A percentile compares a stretch with the other conserved stretches of the same genome.
phyloP scores from a whole-genome alignment of 2,888 invertebrate genomes.

The Luperina testacea region DNA sequence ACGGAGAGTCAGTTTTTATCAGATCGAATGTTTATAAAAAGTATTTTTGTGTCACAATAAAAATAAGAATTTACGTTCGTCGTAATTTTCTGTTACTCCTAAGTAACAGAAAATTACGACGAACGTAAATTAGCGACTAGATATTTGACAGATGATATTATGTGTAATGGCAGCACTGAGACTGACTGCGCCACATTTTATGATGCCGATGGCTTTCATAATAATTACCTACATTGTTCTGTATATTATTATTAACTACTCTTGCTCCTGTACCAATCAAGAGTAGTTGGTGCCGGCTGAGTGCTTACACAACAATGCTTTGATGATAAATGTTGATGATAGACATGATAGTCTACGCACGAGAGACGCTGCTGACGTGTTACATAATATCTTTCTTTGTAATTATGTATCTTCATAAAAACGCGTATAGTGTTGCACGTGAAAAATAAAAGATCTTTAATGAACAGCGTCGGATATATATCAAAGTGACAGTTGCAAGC shows the following conservation, averaged over 20 bases:
- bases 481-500: conserved; percentile 48
- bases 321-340: conserved; percentile 47
- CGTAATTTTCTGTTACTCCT: too few species aligned
- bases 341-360: conserved; percentile 47
- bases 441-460: conserved; percentile 38
- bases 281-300: conserved; percentile 35
- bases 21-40: conserved; percentile 28
- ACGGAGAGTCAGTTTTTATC: conserved; percentile 32
- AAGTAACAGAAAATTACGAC: conserved; percentile 9
- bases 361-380: conserved; percentile 37
- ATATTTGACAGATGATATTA: background rate
- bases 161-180: background rate
- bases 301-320: conserved; percentile 55
- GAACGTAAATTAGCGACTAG: conserved; percentile 10
- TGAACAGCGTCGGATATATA: conserved; percentile 47
- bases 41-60: conserved; percentile 12
- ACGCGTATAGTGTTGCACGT: conserved; percentile 29
- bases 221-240: conserved; percentile 52
- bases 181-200: conserved; percentile 24
- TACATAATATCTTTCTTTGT: conserved; percentile 49
- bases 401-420: conserved; percentile 43
- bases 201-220: conserved; percentile 15
- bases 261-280: conserved; percentile 52
- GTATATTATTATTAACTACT: conserved; percentile 39
- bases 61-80: too few species aligned